Evolutionary conservation across 2,113 vertebrate species (phyloP).

Genomic region (Sturnira hondurensis): DNA sequence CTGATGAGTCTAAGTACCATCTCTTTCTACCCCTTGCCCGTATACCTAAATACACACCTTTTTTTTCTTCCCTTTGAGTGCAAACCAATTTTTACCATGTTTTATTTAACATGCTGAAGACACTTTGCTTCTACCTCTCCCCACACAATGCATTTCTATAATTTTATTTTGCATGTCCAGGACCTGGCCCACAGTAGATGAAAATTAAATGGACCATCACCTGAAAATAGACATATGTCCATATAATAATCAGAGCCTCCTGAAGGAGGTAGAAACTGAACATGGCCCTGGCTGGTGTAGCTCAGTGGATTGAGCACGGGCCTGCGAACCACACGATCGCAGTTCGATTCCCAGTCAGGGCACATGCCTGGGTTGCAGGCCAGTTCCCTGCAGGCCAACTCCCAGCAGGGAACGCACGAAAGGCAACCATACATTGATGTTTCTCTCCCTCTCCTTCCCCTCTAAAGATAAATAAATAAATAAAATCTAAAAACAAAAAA

Average conservation of each 20-base stretch:
- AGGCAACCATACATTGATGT: too few relatives aligned
- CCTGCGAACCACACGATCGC: too few relatives aligned
- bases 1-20: background rate
- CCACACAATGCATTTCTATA: background rate
- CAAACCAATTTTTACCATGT: background rate
- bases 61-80: background rate
- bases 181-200: background rate
- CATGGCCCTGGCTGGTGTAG: too few relatives aligned
- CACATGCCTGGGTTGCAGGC: too few relatives aligned
- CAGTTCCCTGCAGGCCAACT: too few relatives aligned
- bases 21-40: accelerated
- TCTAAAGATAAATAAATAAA: too few relatives aligned
- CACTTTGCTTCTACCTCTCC: background rate
- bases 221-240: background rate
- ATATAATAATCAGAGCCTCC: background rate
- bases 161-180: background rate
- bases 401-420: too few relatives aligned
- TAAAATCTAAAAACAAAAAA: too few relatives aligned
- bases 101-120: background rate
- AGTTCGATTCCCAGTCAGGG: too few relatives aligned
- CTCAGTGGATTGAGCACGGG: too few relatives aligned
- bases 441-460: too few relatives aligned
- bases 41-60: background rate
- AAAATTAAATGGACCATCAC: background rate
- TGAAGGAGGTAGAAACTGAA: background rate